A percentile compares a stretch with the other conserved stretches of the same genome.
phyloP scores from a whole-genome alignment of 1,140 invertebrate species.

The Paraescarpia echinospica region DNA sequence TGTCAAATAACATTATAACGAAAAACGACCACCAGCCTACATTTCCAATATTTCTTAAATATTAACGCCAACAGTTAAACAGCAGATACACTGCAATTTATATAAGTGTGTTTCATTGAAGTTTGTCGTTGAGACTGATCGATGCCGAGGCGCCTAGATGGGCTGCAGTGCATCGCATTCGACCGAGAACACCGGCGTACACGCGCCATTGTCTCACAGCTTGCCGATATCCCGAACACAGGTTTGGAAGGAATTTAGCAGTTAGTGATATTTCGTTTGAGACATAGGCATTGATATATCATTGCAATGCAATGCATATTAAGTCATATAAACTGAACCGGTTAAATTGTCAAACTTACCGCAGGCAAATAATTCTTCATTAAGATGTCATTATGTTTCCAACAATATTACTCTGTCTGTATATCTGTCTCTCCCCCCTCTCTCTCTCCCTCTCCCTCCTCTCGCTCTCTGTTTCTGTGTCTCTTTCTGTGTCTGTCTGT shows the following conservation, averaged over 20 bases:
- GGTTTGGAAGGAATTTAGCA: background rate
- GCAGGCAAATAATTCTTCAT: too few species aligned
- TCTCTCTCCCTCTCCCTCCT: too few species aligned
- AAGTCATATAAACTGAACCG: background rate
- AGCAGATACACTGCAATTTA: background rate
- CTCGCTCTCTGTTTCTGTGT: too few species aligned
- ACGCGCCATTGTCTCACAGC: background rate
- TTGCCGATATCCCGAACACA: too few species aligned
- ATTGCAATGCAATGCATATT: background rate
- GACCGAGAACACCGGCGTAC: background rate
- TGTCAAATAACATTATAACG: too few species aligned
- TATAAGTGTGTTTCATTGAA: background rate
- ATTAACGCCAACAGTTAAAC: background rate
- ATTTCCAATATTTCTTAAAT: background rate
- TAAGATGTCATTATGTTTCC: too few species aligned
- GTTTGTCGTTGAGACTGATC: background rate
- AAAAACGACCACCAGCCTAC: too few species aligned
- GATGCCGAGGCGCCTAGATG: background rate
- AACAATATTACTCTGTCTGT: too few species aligned
- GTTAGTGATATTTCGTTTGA: background rate
- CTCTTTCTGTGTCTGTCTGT: too few species aligned
- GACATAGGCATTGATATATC: background rate
- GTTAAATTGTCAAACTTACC: too few species aligned
- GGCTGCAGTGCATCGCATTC: background rate
- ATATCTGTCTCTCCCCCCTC: too few species aligned